Base-by-base conservation (phyloP, 2,797 vertebrate genomes). In the Myotis findleyi region DNA sequence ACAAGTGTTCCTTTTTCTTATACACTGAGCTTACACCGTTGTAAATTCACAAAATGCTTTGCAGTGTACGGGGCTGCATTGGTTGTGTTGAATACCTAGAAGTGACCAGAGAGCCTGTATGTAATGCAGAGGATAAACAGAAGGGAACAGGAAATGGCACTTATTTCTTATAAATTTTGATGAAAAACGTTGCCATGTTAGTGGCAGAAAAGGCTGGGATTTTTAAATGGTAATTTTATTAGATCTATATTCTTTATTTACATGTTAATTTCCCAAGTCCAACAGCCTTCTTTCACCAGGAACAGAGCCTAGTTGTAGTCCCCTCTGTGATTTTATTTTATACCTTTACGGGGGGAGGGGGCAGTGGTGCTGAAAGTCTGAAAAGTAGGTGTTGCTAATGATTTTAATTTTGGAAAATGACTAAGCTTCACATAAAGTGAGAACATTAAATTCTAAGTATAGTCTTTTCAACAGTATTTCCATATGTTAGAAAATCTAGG, bases 321-420 rank as follows among this genome's bases (percentile, higher is more conserved):
- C 1, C 4, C 53, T 57, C 23, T 51, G 4, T 59, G 47, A 41
- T 57, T 90, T 36, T 84, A 41, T 55, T 86, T 89, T 68, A 25
- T 12, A 51, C 6, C 30, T n/a, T 20, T 51, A 8, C 14, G 12
- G 14, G 20, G 25, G 59, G 11, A 0, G 5, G 13, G 62, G 30
- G 1, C 55, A 53, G 16, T 36, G 36, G 25, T 87, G 2, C 30
- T 76, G 30, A 57, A 90, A 57, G 36, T 53, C 5, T 49, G 27
- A 71, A 83, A 89, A 72, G 1, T 30, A 44, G 17, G n/a, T 76
- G 7, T 53, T 93, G 20, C 23, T 92, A 27, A 57, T 75, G 47
- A 81, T 73, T 77, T 94, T 79, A 85, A 68, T n/a, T 93, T 33
- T 38, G 8, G 49, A 7, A 89, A 83, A 41, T 91, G 30, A 57